Evolutionary conservation across 2,888 invertebrate species (phyloP).

Genomic region (Drosophila recens): DNA sequence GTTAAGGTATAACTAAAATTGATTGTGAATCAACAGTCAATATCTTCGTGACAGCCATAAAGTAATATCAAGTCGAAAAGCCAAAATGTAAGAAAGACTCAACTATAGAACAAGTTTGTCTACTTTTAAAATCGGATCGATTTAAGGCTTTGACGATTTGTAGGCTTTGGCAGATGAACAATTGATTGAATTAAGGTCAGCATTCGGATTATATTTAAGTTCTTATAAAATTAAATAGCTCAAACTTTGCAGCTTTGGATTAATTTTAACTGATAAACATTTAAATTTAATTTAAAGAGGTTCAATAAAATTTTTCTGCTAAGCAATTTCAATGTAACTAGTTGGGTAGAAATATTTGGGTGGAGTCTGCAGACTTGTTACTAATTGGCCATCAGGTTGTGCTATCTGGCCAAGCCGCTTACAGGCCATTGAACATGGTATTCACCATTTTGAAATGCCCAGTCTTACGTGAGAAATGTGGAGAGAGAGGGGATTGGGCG

Average conservation of each 20-base stretch:
- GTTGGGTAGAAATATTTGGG: no score
- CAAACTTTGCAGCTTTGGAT: no score
- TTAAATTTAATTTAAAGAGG: no score
- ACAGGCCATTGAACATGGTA: conserved; percentile 56
- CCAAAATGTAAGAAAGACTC: neutral
- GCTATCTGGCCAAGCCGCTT: conserved; percentile 44
- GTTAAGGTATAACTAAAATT: neutral
- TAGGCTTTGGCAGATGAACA: neutral
- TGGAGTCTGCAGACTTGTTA: conserved; percentile 36
- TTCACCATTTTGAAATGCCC: conserved; percentile 1
- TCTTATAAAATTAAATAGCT: no score
- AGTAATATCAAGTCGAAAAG: neutral
- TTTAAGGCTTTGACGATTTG: neutral
- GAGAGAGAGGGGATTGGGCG: no score
- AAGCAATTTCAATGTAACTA: no score
- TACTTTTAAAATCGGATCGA: neutral
- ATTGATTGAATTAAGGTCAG: neutral
- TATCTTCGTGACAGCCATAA: neutral
- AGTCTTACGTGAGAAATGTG: neutral
- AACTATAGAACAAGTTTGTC: neutral
- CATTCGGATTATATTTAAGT: no score
- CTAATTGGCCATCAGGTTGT: conserved; percentile 65
- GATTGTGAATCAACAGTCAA: neutral
- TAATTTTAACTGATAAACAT: no score
- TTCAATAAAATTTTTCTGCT: no score